Evolutionary conservation across 2,888 invertebrate genomes (phyloP), one percentile per base, ranked within the genome.

Genomic region (Tricholauxania praeusta): DNA sequence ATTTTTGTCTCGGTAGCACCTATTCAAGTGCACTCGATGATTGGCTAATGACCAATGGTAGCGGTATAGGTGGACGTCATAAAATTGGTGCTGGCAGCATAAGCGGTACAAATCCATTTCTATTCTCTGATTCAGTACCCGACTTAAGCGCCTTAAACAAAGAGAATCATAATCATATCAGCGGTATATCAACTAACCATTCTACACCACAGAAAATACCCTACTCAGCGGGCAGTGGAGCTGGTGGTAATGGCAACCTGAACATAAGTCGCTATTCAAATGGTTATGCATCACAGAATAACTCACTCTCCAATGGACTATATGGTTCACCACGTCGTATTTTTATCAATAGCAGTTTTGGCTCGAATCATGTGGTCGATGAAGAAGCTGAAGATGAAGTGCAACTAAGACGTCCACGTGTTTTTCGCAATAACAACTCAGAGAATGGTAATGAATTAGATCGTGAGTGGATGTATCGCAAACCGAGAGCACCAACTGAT

Each of bases 1-100:
- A 87, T 77, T 86, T 85, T 64, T 85, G 86, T 7, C 78, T 87
- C 66, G 87, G 87, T 73, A 85, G 88, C 77, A 88, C 88, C 60
- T 87, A 89, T 79, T 89, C 89, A 53, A 89, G 87, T 76, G 88
- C 88, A n/a, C 80, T 90, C 76, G 90, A 90, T 65, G 89, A 90
- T 76, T 90, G 90, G 90, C 82, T 89, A 63, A 87, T 89, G 83
- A 88, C 89, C 53, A 85, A 82, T 72, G 84, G 83, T 57, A 82
- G 83, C 32, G 80, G 80, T 48, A 75, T 74, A 76, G 89, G 89
- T 68, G 89, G 89, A 52, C 89, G 89, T 83, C 84, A 89, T 73
- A 87, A 89, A 78, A 88, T 89, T 60, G 84, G 82, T 10, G 80
- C 84, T 7, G 84, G 86, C 48, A 79, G 79, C 22, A 75, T 78